Percentiles rank a stretch among this genome's conserved stretches.
These are phyloP conservation scores for Varecia variegata DNA, from an alignment of 2,797 vertebrate genomes.

Conservation along the genomic window DNA sequence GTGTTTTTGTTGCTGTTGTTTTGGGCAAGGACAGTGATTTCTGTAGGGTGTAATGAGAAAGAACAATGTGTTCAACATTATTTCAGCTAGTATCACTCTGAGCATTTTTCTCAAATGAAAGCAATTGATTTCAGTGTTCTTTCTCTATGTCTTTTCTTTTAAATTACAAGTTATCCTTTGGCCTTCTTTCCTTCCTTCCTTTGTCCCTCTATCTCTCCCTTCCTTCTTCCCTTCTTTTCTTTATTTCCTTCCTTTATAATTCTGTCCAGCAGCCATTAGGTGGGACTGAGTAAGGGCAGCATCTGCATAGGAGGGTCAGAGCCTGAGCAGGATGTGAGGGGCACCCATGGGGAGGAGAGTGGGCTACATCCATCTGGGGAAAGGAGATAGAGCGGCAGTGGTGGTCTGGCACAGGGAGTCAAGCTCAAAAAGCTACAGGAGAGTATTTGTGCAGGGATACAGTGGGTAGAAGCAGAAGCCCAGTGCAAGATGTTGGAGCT, in stretches of 20 bases:
- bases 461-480: not conserved
- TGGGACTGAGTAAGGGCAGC: not conserved
- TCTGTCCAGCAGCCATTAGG: not conserved
- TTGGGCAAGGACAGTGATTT: not conserved
- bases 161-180: not conserved
- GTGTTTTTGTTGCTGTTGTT: not conserved
- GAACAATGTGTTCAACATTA: slow-evolving; percentile 9
- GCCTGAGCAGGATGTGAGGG: accelerated
- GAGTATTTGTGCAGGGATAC: too few relatives aligned
- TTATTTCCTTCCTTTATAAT: not conserved
- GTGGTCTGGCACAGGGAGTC: not conserved
- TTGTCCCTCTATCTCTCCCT: not conserved
- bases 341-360: accelerated
- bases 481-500: not conserved
- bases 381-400: accelerated
- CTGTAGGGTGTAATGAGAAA: not conserved
- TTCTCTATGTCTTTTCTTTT: not conserved
- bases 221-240: not conserved
- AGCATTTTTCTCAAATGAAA: slow-evolving; percentile 30
- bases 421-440: not conserved
- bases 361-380: not conserved
- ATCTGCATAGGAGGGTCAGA: not conserved
- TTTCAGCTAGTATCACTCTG: not conserved
- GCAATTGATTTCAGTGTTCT: not conserved
- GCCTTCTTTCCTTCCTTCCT: not conserved